These are phyloP conservation scores for Todus mexicanus DNA, from an alignment of 2,797 vertebrate species.

Conservation along the genomic window DNA sequence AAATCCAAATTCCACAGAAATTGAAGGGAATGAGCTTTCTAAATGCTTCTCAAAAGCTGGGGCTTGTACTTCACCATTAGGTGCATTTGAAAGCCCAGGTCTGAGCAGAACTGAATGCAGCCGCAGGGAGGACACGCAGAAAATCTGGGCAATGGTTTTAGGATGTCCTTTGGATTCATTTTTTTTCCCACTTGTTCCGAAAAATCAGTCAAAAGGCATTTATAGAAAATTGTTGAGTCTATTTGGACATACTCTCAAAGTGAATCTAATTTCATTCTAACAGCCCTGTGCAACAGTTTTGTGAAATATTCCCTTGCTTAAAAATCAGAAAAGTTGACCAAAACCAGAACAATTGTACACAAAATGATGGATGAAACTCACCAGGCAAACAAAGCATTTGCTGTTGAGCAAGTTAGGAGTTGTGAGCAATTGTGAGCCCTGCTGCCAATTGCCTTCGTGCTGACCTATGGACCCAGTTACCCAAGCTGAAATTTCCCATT, in stretches of 20 bases:
- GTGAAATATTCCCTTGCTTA: neutral
- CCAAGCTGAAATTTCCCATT: neutral
- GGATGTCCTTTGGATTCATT: neutral
- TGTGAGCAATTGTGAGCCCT: neutral
- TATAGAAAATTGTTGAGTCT: neutral
- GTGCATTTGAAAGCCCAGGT: neutral
- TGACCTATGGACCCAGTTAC: neutral
- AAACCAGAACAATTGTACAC: neutral
- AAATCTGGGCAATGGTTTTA: neutral
- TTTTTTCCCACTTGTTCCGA: rapidly evolving
- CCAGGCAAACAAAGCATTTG: neutral
- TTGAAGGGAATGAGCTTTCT: neutral
- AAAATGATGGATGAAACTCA: neutral
- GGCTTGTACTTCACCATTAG: neutral
- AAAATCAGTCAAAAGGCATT: neutral
- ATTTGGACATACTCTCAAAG: neutral
- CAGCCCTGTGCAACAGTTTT: neutral
- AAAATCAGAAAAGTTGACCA: neutral
- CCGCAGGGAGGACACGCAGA: neutral
- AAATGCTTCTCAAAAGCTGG: constrained; percentile 7
- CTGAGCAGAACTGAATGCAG: neutral
- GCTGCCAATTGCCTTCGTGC: neutral
- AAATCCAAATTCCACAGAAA: constrained; percentile 15
- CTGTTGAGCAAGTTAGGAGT: neutral
- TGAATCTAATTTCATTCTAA: neutral